Evolutionary conservation across 2,888 invertebrate genomes (phyloP).

Genomic region (Papilio gigon): DNA sequence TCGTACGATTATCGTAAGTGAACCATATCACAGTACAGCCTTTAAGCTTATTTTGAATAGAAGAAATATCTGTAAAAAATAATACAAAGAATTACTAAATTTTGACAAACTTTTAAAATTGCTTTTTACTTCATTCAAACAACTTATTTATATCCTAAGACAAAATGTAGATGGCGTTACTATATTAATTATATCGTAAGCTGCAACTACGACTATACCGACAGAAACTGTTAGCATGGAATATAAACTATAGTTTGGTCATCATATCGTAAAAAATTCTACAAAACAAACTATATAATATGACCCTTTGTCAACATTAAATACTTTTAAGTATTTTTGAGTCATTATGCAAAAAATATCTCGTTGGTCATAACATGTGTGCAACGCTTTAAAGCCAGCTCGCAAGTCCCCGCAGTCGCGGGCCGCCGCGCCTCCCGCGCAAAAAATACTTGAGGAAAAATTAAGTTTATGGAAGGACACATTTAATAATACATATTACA

Average conservation of each 20-base stretch:
- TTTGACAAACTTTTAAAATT: no score
- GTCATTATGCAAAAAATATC: conserved; percentile 1
- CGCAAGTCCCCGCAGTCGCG: conserved; percentile 48
- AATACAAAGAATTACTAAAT: no score
- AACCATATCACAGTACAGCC: no score
- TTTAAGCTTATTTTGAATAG: no score
- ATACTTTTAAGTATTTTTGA: neutral
- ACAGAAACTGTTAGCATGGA: no score
- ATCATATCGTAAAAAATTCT: no score
- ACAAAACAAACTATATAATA: neutral
- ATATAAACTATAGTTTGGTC: no score
- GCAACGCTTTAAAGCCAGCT: conserved; percentile 40
- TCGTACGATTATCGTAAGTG: no score
- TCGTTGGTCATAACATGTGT: conserved; percentile 16
- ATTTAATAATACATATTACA: conserved; percentile 63
- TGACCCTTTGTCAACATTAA: neutral
- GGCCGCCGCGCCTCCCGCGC: conserved; percentile 50
- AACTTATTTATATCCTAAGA: neutral
- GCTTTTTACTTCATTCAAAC: no score
- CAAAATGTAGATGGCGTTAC: conserved; percentile 2
- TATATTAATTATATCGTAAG: no score
- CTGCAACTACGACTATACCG: neutral
- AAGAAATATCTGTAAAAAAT: no score
- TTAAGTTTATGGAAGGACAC: conserved; percentile 57
- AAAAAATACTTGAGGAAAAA: conserved; percentile 55